Base-by-base conservation (phyloP, 2,113 vertebrate species). In the Leucopsar rothschildi region DNA sequence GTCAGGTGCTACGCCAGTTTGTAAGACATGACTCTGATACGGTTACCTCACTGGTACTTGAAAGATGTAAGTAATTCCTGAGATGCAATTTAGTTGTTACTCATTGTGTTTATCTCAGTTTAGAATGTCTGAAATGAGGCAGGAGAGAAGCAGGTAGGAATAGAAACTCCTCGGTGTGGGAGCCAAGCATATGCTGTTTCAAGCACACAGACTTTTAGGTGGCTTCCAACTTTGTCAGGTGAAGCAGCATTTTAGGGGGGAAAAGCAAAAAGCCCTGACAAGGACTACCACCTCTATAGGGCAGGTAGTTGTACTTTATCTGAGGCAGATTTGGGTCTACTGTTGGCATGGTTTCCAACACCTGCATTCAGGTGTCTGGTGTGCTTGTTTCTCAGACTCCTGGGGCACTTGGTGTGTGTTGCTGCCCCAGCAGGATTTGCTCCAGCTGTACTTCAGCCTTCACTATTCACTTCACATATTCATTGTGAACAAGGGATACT, bases 21-120 rank as follows among this genome's bases (percentile, higher is more conserved):
- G 98, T 98, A 76, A 98, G 99, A 91, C 96, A 96, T 91, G 93
- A 93, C 3, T 98, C 98, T 70, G 98, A 98, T 59, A 97, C 98
- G 12, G 16, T 86, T 19, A n/a, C 21, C 73, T 98, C 91, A 3
- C 73, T 99, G 77, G 97, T 99, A 69, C 98, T 99, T 5, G 99
- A 99, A 93, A 98, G 99, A 98, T 99, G 99, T 99, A 94, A 99
- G 99, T 98, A 84, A 42, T 10, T 90, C 47, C 49, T 31, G 47
- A 76, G 44, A 4, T 65, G 40, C 6, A 31, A 9, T 23, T 37
- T n/a, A 28, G 16, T 11, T 55, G 39, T 56, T 88, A 22, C 31
- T 52, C 8, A 19, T 24, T 6, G 11, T 44, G 39, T 88, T 64
- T 73, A 15, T 45, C 24, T 77, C 5, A 0, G 20, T 16, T 55